Conservation (phyloP, 2,888 invertebrate genomes). For the Agelastica alni region DNA sequence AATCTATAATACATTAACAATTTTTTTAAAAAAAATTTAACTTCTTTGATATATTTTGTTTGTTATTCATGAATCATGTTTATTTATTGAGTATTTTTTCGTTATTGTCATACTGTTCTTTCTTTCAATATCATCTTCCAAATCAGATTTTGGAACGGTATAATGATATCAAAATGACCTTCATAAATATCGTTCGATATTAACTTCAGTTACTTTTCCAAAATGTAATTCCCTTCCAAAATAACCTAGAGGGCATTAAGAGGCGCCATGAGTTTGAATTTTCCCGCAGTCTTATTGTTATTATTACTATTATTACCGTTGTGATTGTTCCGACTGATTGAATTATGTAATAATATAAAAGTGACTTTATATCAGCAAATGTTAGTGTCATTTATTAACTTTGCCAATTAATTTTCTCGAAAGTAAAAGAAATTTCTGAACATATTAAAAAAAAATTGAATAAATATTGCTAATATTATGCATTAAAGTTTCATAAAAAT, state of each 20-base stretch:
- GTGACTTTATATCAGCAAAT: not conserved
- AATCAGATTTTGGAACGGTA: not conserved
- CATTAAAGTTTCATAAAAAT: too few species aligned
- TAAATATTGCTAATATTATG: too few species aligned
- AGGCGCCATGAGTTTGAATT: slow-evolving; percentile 7
- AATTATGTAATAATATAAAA: not conserved
- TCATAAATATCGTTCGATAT: slow-evolving; percentile 42
- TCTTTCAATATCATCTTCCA: not conserved
- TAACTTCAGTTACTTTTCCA: slow-evolving; percentile 21
- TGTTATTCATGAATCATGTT: too few species aligned
- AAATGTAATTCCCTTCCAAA: not conserved
- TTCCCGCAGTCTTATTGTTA: slow-evolving; percentile 4
- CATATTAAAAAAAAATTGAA: too few species aligned
- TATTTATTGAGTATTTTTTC: too few species aligned
- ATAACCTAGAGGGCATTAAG: not conserved
- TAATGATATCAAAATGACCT: slow-evolving; percentile 37
- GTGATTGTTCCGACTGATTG: not conserved
- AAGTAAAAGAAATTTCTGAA: too few species aligned
- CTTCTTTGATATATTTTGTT: too few species aligned
- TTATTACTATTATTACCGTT: not conserved
- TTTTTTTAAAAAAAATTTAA: too few species aligned
- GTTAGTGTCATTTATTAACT: too few species aligned
- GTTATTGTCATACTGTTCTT: too few species aligned
- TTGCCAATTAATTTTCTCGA: too few species aligned
- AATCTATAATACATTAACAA: too few species aligned